These are phyloP conservation scores for Muricea muricata DNA, from an alignment of 92 coral and sea anemone genomes.

Conservation along the genomic window DNA sequence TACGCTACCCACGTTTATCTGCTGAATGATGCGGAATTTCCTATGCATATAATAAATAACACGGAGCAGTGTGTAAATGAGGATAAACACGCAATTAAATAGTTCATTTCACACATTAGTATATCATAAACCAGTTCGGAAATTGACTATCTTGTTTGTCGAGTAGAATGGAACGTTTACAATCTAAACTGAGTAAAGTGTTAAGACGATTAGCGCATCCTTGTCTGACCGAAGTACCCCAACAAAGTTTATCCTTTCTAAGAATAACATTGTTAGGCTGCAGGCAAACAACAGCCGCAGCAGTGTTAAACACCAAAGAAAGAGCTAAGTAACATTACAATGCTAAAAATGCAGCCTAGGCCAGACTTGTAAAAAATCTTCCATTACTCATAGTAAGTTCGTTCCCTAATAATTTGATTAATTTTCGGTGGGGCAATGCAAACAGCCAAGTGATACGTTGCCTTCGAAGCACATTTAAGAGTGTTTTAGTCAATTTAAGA, in stretches of 20 bases:
- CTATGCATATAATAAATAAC: no score
- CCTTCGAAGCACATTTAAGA: background rate
- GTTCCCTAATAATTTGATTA: background rate
- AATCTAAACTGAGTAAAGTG: background rate
- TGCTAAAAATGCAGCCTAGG: no score
- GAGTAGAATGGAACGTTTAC: background rate
- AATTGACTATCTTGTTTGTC: conserved; percentile 13
- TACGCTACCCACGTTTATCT: no score
- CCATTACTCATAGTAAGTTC: background rate
- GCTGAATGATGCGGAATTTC: no score
- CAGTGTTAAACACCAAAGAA: background rate
- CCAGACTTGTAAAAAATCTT: background rate
- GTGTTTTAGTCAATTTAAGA: background rate
- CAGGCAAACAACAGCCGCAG: background rate
- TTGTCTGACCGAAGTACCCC: background rate
- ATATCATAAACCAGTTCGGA: conserved; percentile 1
- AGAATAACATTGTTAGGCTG: conserved; percentile 15
- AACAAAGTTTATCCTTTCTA: conserved; percentile 8
- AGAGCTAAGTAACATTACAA: background rate
- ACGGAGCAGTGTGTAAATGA: background rate
- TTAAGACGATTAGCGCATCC: conserved; percentile 11
- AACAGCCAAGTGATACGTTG: background rate
- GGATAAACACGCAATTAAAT: background rate
- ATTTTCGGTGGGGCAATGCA: background rate
- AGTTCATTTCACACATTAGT: background rate